A percentile compares a stretch with the other conserved stretches of the same genome.
phyloP scores from a whole-genome alignment of 2,113 vertebrate species.

The Petromus typicus region DNA sequence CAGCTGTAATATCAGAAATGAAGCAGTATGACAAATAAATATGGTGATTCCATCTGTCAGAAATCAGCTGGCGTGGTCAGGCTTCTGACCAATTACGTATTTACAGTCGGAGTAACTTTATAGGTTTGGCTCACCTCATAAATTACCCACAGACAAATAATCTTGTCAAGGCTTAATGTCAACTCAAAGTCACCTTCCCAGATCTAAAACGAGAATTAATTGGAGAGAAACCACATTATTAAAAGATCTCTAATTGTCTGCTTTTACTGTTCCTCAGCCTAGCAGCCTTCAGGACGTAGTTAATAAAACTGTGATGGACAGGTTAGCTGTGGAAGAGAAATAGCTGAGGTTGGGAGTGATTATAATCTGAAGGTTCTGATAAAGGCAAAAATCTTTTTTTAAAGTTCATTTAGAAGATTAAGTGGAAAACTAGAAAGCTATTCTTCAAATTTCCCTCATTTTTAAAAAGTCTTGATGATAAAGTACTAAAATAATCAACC shows the following conservation, averaged over 20 bases:
- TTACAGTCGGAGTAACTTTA: conserved; percentile 35
- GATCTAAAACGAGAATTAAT: neutral
- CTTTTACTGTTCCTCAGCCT: neutral
- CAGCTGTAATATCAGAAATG: conserved; percentile 45
- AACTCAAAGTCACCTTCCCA: conserved; percentile 22
- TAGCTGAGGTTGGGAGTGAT: neutral
- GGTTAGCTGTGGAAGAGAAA: neutral
- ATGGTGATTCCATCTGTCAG: conserved; percentile 53
- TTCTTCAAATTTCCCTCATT: neutral
- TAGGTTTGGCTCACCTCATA: conserved; percentile 54
- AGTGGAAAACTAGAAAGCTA: neutral
- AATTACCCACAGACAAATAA: conserved; percentile 53
- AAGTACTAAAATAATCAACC: conserved; percentile 1
- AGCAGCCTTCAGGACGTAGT: neutral
- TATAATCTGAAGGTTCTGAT: neutral
- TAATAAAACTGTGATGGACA: neutral
- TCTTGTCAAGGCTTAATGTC: conserved; percentile 37
- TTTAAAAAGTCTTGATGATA: conserved; percentile 14
- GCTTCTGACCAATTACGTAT: neutral
- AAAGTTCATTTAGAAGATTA: neutral
- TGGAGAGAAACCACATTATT: neutral
- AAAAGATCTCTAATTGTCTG: neutral
- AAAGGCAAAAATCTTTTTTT: neutral
- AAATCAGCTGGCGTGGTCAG: conserved; percentile 39
- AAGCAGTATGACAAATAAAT: conserved; percentile 55